phyloP scores from a whole-genome alignment of 1,140 invertebrate genomes.

The Drosophila chauvacae region DNA sequence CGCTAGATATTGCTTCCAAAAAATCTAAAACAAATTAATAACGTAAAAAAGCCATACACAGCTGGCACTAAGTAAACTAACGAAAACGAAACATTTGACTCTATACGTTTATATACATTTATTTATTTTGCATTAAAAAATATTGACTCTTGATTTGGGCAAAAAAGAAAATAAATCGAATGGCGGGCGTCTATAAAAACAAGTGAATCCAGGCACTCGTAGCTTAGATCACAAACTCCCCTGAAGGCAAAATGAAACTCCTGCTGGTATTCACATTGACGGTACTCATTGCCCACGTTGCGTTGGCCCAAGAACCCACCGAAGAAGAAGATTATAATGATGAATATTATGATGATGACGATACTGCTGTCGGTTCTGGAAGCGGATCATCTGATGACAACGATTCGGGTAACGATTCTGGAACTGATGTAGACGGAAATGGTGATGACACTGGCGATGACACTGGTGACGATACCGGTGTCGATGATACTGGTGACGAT shows the following conservation, averaged over 20 bases:
- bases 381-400: background rate
- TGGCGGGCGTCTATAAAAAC: constrained; percentile 25
- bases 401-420: background rate
- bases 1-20: background rate
- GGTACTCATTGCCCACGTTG: constrained; percentile 18
- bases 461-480: background rate
- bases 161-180: constrained; percentile 11
- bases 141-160: constrained; percentile 6
- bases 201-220: background rate
- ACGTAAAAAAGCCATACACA: constrained; percentile 13
- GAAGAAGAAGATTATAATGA: background rate
- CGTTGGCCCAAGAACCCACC: background rate
- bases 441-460: background rate
- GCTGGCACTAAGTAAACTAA: constrained; percentile 22
- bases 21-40: constrained; percentile 7
- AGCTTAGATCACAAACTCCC: constrained; percentile 16
- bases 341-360: background rate
- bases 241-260: constrained; percentile 33
- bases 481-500: background rate
- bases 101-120: background rate
- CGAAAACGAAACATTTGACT: constrained; percentile 6
- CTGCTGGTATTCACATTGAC: constrained; percentile 28
- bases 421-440: background rate
- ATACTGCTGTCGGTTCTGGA: constrained; percentile 1
- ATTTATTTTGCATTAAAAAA: constrained; percentile 6